Evolutionary conservation across 1,140 invertebrate species (phyloP).

Genomic region (Caenorhabditis latens): DNA sequence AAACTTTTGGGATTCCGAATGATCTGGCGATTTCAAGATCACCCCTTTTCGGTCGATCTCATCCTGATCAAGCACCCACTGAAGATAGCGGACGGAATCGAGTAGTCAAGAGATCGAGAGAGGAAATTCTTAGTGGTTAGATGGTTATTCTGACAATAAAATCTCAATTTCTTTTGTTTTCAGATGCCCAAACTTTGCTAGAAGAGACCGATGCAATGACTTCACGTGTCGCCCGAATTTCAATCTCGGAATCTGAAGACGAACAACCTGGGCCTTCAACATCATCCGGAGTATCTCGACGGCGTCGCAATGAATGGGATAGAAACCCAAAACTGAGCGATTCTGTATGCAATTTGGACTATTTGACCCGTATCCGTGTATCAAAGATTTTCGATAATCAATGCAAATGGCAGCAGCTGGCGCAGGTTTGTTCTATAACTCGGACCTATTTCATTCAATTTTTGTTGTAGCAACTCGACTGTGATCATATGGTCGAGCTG

Average conservation of each 20-base stretch:
- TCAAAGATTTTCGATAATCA: slow-evolving; percentile 57
- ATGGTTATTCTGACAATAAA: not conserved
- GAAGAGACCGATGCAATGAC: slow-evolving; percentile 17
- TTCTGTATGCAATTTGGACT: slow-evolving; percentile 54
- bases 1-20: not conserved
- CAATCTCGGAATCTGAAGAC: slow-evolving; percentile 5
- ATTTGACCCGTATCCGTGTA: slow-evolving; percentile 60
- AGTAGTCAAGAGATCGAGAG: slow-evolving; percentile 21
- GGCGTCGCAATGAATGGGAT: slow-evolving; percentile 22
- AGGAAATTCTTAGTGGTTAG: not conserved
- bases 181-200: slow-evolving; percentile 2
- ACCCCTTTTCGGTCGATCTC: slow-evolving; percentile 30
- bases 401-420: slow-evolving; percentile 58
- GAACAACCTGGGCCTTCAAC: slow-evolving; percentile 52
- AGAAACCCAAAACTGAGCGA: slow-evolving; percentile 17
- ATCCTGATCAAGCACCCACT: slow-evolving; percentile 23
- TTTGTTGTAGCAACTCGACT: slow-evolving; percentile 23
- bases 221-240: not conserved
- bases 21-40: slow-evolving; percentile 31
- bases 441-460: not conserved
- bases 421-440: not conserved
- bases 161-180: not conserved
- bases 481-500: slow-evolving; percentile 61
- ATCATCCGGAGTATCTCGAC: not conserved
- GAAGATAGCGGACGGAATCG: slow-evolving; percentile 4